phyloP scores from a whole-genome alignment of 2,888 invertebrate genomes.

The Tuta absoluta region DNA sequence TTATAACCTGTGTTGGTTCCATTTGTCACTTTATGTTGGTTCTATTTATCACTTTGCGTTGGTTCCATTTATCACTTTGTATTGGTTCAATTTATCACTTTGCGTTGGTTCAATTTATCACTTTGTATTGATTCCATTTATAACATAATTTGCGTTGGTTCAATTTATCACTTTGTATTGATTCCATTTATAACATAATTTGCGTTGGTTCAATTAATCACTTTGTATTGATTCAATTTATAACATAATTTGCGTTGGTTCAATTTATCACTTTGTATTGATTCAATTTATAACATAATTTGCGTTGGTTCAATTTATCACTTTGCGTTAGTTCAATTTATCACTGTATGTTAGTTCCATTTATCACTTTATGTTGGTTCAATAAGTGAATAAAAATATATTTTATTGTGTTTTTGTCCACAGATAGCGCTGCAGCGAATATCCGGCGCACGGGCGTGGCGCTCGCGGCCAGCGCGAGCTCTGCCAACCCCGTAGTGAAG shows the following conservation, averaged over 20 bases:
- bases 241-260: neutral
- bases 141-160: too few relatives aligned
- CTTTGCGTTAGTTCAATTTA: neutral
- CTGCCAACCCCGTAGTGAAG: conserved; percentile 82
- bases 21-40: neutral
- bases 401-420: conserved; percentile 11
- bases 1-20: neutral
- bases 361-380: neutral
- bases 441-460: conserved; percentile 81
- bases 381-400: conserved; percentile 4
- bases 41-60: neutral
- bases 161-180: too few relatives aligned
- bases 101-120: too few relatives aligned
- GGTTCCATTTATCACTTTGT: too few relatives aligned
- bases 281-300: neutral
- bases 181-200: too few relatives aligned
- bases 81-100: too few relatives aligned
- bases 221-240: neutral
- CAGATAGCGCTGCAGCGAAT: conserved; percentile 81
- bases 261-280: neutral
- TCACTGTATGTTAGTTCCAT: neutral
- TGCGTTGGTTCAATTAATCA: too few relatives aligned
- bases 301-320: too few relatives aligned
- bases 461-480: conserved; percentile 78
- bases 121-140: too few relatives aligned